Base-by-base conservation (phyloP, 1,140 invertebrate species). In the Antheraea mylitta region DNA sequence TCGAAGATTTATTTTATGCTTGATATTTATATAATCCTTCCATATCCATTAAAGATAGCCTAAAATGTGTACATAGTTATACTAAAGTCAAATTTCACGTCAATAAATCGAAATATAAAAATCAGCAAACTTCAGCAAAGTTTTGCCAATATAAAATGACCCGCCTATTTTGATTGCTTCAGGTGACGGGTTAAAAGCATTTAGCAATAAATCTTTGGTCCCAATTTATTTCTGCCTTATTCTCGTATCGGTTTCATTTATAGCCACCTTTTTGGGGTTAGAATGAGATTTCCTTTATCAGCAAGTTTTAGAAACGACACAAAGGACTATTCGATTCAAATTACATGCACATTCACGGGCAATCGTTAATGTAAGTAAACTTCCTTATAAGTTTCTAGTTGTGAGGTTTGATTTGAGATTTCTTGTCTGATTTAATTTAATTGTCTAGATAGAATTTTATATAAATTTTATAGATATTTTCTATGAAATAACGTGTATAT, bases 201-300 rank as follows among this genome's bases (percentile, higher is more conserved):
- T 85, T 74, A 77, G 77, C 73, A 66, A 85, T 85, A 85, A 85
- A 85, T 85, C 82, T 64, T 68, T 68, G 70, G 73, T 63, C 68
- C 77, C 80, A 81, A 85, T 82, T 85, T 80, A 82, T 82, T 82
- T 77, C 78, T 77, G 77, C 79, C 77, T 78, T 76, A 76, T 73
- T 81, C 81, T 72, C 77, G 76, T 83, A 81, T 79, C 75, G 75
- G 70, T 69, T n/a, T 76, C 82, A 69, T 80, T 83, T 83, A 83
- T 81, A 77, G 78, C 68, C 67, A 78, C 77, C 79, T 78, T 78
- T 82, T 76, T 60, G 66, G 60, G 68, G 38, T 61, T 61, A 73
- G 64, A 77, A 74, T 69, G 67, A 74, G 73, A 67, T 81, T 81
- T 78, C 76, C 80, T 78, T 80, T 84, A 81, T 82, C 77, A 76